Evolutionary conservation across 2,888 invertebrate genomes (phyloP), one percentile per base, ranked within the genome.

Genomic region (Glomeris marginata): DNA sequence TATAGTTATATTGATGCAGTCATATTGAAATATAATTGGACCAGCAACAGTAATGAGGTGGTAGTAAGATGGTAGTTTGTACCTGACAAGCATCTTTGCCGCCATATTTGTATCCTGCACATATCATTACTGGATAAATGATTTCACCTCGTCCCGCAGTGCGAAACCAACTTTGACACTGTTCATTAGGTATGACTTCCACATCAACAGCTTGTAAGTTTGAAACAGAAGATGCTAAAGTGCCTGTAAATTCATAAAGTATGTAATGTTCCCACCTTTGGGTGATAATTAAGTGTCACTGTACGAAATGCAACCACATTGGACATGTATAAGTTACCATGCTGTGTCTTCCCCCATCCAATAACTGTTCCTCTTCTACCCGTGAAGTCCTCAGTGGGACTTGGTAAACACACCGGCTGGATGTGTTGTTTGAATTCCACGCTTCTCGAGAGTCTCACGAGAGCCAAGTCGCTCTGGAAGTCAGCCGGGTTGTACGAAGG

Each of bases 381-480:
- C 0, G 84, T 77, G 18, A 90, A 66, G 64, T 86, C 88, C 63
- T 73, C 66, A 75, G 76, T 58, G 77, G 77, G 51, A 77, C 80
- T 63, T 16, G 92, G 91, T 38, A 92, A 70, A 64, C 92, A 92
- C 6, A 92, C 90, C 1, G 91, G 91, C 42, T 91, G 72, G 55
- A 92, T 91, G 66, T 92, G 91, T 60, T 91, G 88, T 60, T 88
- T 86, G 65, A 85, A 91, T 16, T 79, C 74, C 2, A 92, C 90
- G 22, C 80, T 79, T 47, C 81, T 72, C 55, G 85, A 85, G 18
- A 68, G 56, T 49, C 63, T 63, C 11, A 68, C 52, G 13, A 67
- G 56, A 0, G 90, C 88, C 40, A 91, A 80, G 60, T 91, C 91
- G 63, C 91, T 91, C 59, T 84, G 78, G 64, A 91, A 92, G 69